Evolutionary conservation across 2,888 invertebrate genomes (phyloP).

Genomic region (Hirtodrosophila confusa): DNA sequence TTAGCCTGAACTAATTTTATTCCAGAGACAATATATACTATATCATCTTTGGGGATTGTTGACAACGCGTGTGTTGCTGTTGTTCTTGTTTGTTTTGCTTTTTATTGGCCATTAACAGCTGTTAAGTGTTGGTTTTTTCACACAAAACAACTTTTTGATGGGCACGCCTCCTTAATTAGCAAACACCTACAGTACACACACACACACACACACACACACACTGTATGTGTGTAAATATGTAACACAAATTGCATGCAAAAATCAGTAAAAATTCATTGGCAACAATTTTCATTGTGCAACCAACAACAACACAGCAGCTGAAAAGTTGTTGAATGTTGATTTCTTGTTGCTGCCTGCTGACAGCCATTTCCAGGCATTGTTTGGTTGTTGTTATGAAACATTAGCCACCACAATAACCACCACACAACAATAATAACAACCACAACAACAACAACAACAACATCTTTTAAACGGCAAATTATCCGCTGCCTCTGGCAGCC

Average conservation of each 20-base stretch:
- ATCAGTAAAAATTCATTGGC: constrained; percentile 21
- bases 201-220: too few species aligned
- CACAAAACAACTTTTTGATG: constrained; percentile 52
- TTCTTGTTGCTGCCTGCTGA: constrained; percentile 49
- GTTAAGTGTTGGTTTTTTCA: constrained; percentile 55
- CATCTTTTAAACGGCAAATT: constrained; percentile 55
- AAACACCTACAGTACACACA: constrained; percentile 18
- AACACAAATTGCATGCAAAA: too few species aligned
- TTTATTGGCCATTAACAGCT: constrained; percentile 60
- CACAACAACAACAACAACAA: constrained; percentile 33
- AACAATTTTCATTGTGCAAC: constrained; percentile 43
- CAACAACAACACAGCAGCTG: constrained; percentile 33
- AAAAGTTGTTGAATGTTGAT: constrained; percentile 43
- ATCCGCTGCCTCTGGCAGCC: constrained; percentile 43
- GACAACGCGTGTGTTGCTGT: constrained; percentile 31
- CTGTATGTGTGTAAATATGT: not conserved
- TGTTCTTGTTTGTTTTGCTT: constrained; percentile 15
- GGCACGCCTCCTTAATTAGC: constrained; percentile 70
- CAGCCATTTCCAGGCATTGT: constrained; percentile 79
- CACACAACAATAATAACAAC: constrained; percentile 31
- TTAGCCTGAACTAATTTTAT: too few species aligned
- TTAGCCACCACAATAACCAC: constrained; percentile 46
- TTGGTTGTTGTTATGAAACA: constrained; percentile 77
- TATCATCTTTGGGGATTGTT: constrained; percentile 14
- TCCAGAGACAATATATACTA: too few species aligned